Base-by-base conservation (phyloP, 2,797 vertebrate genomes). In the Hemibagrus guttatus region DNA sequence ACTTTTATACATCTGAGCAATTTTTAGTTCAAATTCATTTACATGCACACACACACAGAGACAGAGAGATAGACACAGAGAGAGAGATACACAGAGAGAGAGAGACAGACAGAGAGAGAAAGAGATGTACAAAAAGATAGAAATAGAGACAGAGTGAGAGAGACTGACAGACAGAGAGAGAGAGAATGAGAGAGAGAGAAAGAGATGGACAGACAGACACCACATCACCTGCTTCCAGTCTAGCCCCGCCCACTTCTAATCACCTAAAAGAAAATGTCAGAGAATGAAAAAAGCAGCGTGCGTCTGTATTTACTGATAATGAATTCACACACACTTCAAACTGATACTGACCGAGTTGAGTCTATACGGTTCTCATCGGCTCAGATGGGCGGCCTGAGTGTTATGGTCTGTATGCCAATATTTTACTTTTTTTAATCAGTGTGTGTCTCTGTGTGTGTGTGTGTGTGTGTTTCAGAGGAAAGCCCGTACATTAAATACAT, bases 401-500 rank as follows among this genome's bases (percentile, higher is more conserved):
- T 31, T 28, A 17, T 76, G n/a, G 21, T n/a, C 0, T 19, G 0
- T 21, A 56, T 31, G 7, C 17, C 9, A 58, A 74, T 49, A n/a
- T 74, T 49, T 42, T 21, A 42, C 19, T 63, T 12, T 63, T 69
- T 49, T 49, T 49, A 8, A 6, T 39, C 4, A 35, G 5, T 66
- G 63, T 64, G n/a, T 28, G n/a, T 66, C n/a, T 63, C 7, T 68
- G 28, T 71, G 68, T 71, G 35, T 71, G 66, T 69, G 66, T 72
- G 21, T 72, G 69, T 72, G 69, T 72, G 69, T 49, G 26, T 95
- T 93, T 85, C 93, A 96, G 96, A 83, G 83, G 84, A 93, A 61
- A 95, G 89, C 85, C 93, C 92, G 39, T 96, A 95, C 90, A 56
- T 93, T 17, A 92, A 92, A 76, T 96, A 96, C 93, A 95, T 96